Conservation (phyloP, 2,797 vertebrate species). For the Microctenopoma steveboyesi region DNA sequence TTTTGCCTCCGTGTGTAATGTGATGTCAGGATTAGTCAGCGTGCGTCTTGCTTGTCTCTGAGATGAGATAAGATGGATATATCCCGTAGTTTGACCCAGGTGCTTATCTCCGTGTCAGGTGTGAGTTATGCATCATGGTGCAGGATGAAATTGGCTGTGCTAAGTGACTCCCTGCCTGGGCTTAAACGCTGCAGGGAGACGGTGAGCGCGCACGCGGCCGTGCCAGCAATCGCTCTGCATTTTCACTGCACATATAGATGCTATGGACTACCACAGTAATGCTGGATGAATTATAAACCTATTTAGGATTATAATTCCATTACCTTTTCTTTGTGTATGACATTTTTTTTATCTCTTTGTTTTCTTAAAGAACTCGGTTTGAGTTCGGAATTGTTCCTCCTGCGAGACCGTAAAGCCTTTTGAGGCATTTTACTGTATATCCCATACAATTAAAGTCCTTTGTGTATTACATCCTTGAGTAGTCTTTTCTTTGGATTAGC, state of each 20-base stretch:
- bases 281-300: slow-evolving; percentile 2
- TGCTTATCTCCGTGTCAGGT: slow-evolving; percentile 65
- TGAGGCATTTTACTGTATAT: slow-evolving; percentile 22
- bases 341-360: slow-evolving; percentile 25
- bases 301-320: slow-evolving; percentile 13
- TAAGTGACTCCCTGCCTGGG: slow-evolving; percentile 58
- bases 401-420: slow-evolving; percentile 14
- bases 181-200: slow-evolving; percentile 53
- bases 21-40: slow-evolving; percentile 46
- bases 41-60: slow-evolving; percentile 54
- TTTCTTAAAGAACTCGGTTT: slow-evolving; percentile 20
- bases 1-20: slow-evolving; percentile 2
- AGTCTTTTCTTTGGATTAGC: slow-evolving; percentile 46
- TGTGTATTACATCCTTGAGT: slow-evolving; percentile 40
- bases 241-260: slow-evolving; percentile 7
- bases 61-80: slow-evolving; percentile 64
- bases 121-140: slow-evolving; percentile 57
- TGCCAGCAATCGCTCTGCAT: too few relatives aligned
- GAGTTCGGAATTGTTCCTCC: slow-evolving; percentile 11
- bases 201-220: neutral
- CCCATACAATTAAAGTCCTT: slow-evolving; percentile 44
- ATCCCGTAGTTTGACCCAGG: slow-evolving; percentile 67
- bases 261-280: slow-evolving; percentile 14
- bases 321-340: slow-evolving; percentile 10
- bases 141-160: slow-evolving; percentile 61